phyloP scores from a whole-genome alignment of 2,797 vertebrate species.

The Tinamus major region DNA sequence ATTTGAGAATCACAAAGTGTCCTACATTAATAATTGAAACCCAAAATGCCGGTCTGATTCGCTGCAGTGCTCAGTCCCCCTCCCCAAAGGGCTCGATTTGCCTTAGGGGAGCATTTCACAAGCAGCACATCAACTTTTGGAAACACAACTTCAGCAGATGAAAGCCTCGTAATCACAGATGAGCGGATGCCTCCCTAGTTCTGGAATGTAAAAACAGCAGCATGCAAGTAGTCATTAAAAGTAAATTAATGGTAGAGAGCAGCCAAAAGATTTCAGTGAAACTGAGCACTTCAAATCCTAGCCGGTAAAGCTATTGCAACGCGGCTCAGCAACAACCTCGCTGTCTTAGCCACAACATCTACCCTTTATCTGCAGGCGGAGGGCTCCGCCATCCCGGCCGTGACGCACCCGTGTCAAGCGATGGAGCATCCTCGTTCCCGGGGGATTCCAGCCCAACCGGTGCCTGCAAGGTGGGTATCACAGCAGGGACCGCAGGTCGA shows the following conservation, averaged over 20 bases:
- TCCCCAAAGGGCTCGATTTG: conserved; percentile 34
- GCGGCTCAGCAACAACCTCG: background rate
- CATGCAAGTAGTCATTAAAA: background rate
- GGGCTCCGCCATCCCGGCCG: fast-evolving
- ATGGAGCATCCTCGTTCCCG: background rate
- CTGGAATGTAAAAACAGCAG: background rate
- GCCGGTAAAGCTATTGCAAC: fast-evolving
- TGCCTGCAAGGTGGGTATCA: background rate
- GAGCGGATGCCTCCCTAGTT: background rate
- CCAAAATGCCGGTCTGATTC: conserved; percentile 49
- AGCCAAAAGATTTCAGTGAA: background rate
- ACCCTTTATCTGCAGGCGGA: background rate
- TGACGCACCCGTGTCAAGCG: conserved; percentile 48
- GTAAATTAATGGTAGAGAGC: background rate
- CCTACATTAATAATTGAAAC: conserved; percentile 46
- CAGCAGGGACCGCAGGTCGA: conserved; percentile 29
- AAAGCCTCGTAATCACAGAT: background rate
- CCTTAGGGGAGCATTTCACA: conserved; percentile 55
- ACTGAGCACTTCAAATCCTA: background rate
- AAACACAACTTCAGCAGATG: background rate
- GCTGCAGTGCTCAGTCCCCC: conserved; percentile 22
- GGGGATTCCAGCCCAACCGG: conserved; percentile 44
- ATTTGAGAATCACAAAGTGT: conserved; percentile 22
- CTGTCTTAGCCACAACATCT: background rate
- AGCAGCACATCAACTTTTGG: conserved; percentile 41